phyloP scores from a whole-genome alignment of 2,113 vertebrate species.

The Tychaedon coryphoeus region DNA sequence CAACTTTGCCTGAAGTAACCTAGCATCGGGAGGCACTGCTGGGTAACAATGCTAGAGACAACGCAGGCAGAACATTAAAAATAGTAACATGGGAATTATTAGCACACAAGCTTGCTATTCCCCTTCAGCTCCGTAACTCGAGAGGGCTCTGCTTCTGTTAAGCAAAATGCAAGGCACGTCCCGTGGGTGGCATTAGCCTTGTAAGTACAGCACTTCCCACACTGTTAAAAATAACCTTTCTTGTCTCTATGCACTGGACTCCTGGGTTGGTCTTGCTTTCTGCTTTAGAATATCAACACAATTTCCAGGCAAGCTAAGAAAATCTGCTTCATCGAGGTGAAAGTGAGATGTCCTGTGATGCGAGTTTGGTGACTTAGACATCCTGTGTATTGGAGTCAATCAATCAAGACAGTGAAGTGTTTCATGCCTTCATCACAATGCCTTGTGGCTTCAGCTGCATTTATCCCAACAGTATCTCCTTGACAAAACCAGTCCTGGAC shows the following conservation, averaged over 20 bases:
- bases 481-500: neutral
- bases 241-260: neutral
- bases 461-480: neutral
- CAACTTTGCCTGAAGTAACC: constrained; percentile 6
- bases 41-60: neutral
- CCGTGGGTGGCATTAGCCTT: neutral
- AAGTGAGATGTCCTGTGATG: neutral
- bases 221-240: constrained; percentile 50
- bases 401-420: neutral
- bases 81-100: constrained; percentile 27
- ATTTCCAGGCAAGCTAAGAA: neutral
- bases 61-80: constrained; percentile 4
- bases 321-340: neutral
- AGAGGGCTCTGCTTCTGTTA: neutral
- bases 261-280: neutral
- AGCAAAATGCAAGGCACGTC: constrained; percentile 17
- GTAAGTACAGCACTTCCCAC: constrained; percentile 18
- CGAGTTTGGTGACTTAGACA: neutral
- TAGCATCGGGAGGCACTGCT: neutral
- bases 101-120: constrained; percentile 28
- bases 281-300: neutral
- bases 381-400: too few species aligned
- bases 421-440: fast-evolving
- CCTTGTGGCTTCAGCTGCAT: neutral
- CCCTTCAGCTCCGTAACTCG: neutral